A percentile compares a stretch with the other conserved stretches of the same genome.
Evolutionary conservation across 1,140 invertebrate species (phyloP).

Genomic region (Drosophila aff.): DNA sequence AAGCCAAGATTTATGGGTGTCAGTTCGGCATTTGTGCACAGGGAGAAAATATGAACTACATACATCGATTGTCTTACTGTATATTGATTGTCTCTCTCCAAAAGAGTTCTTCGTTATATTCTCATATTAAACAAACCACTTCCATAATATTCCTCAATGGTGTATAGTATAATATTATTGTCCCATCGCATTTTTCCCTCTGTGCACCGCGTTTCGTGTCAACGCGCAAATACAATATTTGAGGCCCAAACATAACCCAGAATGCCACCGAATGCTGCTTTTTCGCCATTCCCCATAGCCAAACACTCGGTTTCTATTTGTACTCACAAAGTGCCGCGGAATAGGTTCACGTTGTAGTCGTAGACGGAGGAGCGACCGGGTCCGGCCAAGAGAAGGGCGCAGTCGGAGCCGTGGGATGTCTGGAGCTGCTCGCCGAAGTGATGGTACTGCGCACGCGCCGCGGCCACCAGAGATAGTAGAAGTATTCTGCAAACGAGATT

Average conservation of each 20-base stretch:
- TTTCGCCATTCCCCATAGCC: slow-evolving; percentile 13
- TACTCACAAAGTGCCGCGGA: slow-evolving; percentile 90
- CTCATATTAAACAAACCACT: too few species aligned
- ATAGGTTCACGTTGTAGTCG: slow-evolving; percentile 93
- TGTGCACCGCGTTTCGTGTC: slow-evolving; percentile 37
- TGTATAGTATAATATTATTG: too few species aligned
- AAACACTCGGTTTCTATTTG: slow-evolving; percentile 46
- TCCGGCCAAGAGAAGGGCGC: slow-evolving; percentile 90
- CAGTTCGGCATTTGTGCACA: slow-evolving; percentile 12
- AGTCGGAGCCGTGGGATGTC: slow-evolving; percentile 86
- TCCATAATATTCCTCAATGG: too few species aligned
- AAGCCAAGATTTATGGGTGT: slow-evolving; percentile 35
- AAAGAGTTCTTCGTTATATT: too few species aligned
- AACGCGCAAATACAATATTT: slow-evolving; percentile 64
- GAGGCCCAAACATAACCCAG: slow-evolving; percentile 58
- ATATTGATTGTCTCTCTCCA: background rate
- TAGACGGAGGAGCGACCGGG: slow-evolving; percentile 91
- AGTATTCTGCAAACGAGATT: slow-evolving; percentile 72
- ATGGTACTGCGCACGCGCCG: slow-evolving; percentile 72
- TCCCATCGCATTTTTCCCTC: background rate
- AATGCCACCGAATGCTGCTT: slow-evolving; percentile 39
- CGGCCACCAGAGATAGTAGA: slow-evolving; percentile 43
- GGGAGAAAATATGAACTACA: slow-evolving; percentile 2
- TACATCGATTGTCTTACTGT: background rate
- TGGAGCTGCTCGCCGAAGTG: slow-evolving; percentile 77